Conservation (phyloP, 2,797 vertebrate genomes). For the Notolabrus celidotus region DNA sequence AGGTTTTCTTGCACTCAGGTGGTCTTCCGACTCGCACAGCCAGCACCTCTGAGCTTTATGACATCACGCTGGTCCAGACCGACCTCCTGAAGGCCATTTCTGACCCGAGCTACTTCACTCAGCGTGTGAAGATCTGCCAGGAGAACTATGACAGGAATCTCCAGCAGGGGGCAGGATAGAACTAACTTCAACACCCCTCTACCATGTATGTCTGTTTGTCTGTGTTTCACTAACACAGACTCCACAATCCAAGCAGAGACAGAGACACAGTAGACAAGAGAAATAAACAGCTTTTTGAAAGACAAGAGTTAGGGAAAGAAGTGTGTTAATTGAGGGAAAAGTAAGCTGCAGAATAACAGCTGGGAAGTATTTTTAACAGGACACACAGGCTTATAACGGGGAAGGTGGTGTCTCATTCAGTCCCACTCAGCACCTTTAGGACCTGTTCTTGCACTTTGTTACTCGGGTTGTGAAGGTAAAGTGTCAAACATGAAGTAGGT, state of each 20-base stretch:
- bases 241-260: background rate
- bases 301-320: background rate
- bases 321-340: background rate
- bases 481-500: too few species aligned
- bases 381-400: background rate
- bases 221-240: background rate
- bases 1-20: conserved; percentile 81
- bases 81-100: conserved; percentile 91
- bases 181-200: background rate
- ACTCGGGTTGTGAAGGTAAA: too few species aligned
- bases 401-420: background rate
- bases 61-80: conserved; percentile 89
- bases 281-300: background rate
- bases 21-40: conserved; percentile 71
- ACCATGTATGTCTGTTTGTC: background rate
- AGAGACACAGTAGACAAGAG: background rate
- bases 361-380: too few species aligned
- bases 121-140: conserved; percentile 84
- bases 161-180: conserved; percentile 69
- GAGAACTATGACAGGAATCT: conserved; percentile 89
- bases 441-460: background rate
- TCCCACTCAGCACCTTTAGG: background rate
- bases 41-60: conserved; percentile 86
- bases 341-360: background rate
- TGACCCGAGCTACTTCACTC: conserved; percentile 87